Base-by-base conservation (phyloP, 2,888 invertebrate species). In the Phymatocera aterrima region DNA sequence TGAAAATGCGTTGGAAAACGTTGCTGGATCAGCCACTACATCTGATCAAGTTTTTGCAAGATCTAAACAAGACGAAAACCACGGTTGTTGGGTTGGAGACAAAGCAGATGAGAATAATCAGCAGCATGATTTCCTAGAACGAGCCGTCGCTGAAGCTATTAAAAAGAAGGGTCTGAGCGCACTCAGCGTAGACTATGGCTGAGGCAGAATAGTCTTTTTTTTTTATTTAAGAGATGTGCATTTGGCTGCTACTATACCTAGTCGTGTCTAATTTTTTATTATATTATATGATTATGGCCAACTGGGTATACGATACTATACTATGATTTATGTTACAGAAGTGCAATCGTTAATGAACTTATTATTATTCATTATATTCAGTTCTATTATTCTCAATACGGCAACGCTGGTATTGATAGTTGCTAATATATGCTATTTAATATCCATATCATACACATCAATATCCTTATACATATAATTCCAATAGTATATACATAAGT, bases 131-230 rank as follows among this genome's bases (percentile, higher is more conserved):
- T 94, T 95, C 85, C 90, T 95, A 82, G 94, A 94, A 90, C 92
- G 94, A 72, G 95, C 95, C n/a, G 94, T 95, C n/a, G 92, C 94
- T 60, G 94, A 93, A 85, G 95, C 95, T 43, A 95, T 95, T 82
- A 93, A 94, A 87, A 94, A 94, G 87, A 95, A 95, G 90, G 95
- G 95, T 37, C 91, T 95, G 51, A 94, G 89, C 81, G 87, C 88
- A n/a, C 85, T 88, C 6, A 89, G 87, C 40, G 89, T 88, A 10
- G 89, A 90, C 77, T 88, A 90, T 77, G 88, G 89, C 84, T 89
- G 86, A 89, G n/a, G 18, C 3, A n/a, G n/a, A n/a, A n/a, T 18
- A 68, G 24, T 40, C 1, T 37, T 37, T 5, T 5, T 15, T 15
- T 24, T 1, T 28, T n/a, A 40, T 34, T 40, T 48, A 34, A 68